A percentile compares a stretch with the other conserved stretches of the same genome.
These are phyloP conservation scores for Catostomus latipinnis DNA, from an alignment of 2,797 vertebrate species.

Conservation along the genomic window DNA sequence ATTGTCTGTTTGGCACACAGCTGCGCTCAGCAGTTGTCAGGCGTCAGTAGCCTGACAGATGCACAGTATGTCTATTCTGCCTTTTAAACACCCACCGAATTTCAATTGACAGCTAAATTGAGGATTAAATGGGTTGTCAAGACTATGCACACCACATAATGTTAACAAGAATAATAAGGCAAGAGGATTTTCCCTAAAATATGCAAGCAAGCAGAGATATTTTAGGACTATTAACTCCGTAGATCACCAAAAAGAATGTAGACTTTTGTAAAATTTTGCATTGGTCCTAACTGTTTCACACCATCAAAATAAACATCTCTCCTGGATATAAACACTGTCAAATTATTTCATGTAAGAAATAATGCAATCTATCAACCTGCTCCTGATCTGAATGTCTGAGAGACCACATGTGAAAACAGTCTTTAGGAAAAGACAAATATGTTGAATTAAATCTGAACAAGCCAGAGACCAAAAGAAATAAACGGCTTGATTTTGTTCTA, in stretches of 20 bases:
- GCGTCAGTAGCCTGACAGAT: slow-evolving; percentile 35
- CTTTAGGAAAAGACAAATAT: neutral
- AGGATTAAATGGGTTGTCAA: slow-evolving; percentile 12
- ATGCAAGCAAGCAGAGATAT: slow-evolving; percentile 24
- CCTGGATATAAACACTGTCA: slow-evolving; percentile 52
- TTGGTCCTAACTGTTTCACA: slow-evolving; percentile 38
- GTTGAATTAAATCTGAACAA: neutral
- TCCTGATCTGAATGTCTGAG: slow-evolving; percentile 11
- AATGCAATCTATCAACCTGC: slow-evolving; percentile 25
- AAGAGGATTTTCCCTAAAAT: slow-evolving; percentile 31
- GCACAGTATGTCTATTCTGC: slow-evolving; percentile 15
- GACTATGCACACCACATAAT: slow-evolving; percentile 5
- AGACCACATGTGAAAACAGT: slow-evolving; percentile 17
- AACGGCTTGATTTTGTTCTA: no score
- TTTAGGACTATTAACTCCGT: slow-evolving; percentile 25
- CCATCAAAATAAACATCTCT: slow-evolving; percentile 53
- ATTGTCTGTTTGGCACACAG: slow-evolving; percentile 45
- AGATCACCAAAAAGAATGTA: slow-evolving; percentile 40
- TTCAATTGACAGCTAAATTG: slow-evolving; percentile 32
- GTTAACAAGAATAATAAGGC: slow-evolving; percentile 3
- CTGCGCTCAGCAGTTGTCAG: slow-evolving; percentile 49
- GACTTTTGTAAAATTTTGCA: slow-evolving; percentile 57
- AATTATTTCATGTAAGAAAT: slow-evolving; percentile 50
- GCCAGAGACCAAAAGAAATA: slow-evolving; percentile 23
- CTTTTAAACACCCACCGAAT: slow-evolving; percentile 1